A percentile compares a stretch with the other conserved stretches of the same genome.
These are phyloP conservation scores for Coendou prehensilis DNA, from an alignment of 2,797 vertebrate genomes.

Conservation along the genomic window DNA sequence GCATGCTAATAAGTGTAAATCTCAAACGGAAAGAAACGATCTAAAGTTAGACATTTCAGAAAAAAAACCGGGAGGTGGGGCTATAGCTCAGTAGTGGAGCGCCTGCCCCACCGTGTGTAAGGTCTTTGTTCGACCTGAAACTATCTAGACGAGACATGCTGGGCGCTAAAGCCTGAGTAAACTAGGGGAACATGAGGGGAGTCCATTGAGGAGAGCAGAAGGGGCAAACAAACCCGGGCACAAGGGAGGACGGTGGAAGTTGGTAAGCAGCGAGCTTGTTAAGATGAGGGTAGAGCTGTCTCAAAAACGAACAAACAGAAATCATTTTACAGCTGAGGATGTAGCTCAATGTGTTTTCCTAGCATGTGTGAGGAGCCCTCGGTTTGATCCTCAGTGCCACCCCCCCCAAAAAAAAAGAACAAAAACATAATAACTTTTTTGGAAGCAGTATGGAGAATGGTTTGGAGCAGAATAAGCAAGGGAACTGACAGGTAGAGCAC, in stretches of 20 bases:
- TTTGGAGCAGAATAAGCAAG: constrained; percentile 2
- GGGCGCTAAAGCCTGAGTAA: not conserved
- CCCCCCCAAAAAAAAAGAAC: not conserved
- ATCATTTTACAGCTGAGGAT: not conserved
- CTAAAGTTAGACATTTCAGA: not conserved
- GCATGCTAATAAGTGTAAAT: not conserved
- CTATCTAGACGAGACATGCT: not conserved
- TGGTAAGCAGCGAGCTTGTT: not conserved
- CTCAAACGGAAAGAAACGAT: not conserved
- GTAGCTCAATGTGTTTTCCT: not conserved
- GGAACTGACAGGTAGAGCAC: not conserved
- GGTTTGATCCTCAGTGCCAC: not conserved
- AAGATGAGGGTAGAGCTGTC: not conserved
- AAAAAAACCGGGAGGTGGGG: not conserved
- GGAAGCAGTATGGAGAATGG: not conserved
- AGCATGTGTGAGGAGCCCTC: not conserved
- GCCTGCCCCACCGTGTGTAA: not conserved
- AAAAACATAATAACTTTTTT: not conserved
- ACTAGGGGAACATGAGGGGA: not conserved
- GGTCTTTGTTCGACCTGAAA: not conserved
- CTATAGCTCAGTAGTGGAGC: not conserved
- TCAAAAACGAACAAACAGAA: not conserved
- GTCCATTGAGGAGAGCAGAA: not conserved
- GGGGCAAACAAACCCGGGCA: not conserved
- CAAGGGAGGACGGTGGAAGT: not conserved